These are phyloP conservation scores for Dipodomys ordii DNA, from an alignment of 2,113 vertebrate species.

Conservation along the genomic window DNA sequence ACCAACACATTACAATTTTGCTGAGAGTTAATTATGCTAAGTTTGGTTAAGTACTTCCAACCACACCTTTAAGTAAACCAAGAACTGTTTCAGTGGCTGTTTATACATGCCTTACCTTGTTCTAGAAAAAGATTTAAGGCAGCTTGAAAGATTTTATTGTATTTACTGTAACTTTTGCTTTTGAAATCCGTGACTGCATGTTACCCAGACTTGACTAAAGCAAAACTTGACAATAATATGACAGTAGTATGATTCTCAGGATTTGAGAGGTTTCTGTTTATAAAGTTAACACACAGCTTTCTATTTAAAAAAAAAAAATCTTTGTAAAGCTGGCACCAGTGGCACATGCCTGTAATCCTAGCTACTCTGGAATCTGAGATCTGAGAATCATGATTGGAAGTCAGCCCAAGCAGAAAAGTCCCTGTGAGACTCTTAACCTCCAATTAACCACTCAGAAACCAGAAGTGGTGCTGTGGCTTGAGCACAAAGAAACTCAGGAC, in stretches of 20 bases:
- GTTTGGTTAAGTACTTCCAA: neutral
- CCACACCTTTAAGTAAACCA: constrained; percentile 14
- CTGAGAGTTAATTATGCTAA: neutral
- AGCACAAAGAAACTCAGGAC: no score
- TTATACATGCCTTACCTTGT: constrained; percentile 6
- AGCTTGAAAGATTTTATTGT: constrained; percentile 31
- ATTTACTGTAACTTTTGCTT: constrained; percentile 28
- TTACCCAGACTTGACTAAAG: neutral
- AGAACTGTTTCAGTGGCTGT: neutral
- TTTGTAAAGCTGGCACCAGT: neutral
- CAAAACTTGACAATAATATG: neutral
- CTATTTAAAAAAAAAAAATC: neutral
- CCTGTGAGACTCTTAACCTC: no score
- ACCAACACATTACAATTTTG: neutral
- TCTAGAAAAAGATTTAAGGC: constrained; percentile 26
- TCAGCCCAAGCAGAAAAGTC: no score
- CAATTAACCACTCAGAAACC: no score
- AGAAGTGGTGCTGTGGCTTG: no score
- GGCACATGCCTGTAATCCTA: no score
- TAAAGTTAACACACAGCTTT: constrained; percentile 22
- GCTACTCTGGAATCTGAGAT: no score
- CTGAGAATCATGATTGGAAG: no score
- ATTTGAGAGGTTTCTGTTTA: constrained; percentile 22
- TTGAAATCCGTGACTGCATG: neutral
- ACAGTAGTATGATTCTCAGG: neutral